Base-by-base conservation (phyloP, 2,888 invertebrate species). In the Stenodera caucasica region DNA sequence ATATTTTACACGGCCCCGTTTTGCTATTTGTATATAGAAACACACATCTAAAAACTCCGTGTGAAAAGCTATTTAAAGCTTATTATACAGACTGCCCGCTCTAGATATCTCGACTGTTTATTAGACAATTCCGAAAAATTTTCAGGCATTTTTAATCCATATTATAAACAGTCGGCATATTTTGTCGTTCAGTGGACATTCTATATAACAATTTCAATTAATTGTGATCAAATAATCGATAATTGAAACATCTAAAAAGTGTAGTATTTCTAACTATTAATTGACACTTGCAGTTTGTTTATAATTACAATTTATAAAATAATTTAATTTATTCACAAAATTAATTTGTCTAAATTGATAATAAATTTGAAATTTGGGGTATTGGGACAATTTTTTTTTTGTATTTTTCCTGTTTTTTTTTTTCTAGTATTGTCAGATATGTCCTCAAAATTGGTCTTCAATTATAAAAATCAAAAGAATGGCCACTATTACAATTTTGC, bases 211-310 rank as follows among this genome's bases (percentile, higher is more conserved):
- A 26, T 26, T 26, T 5, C 5, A 26, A 26, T 26, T 26, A 26
- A 26, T 26, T 26, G n/a, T n/a, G 5, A 26, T 26, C 5, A 4
- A 26, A 26, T 26, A 26, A 26, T 26, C n/a, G n/a, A n/a, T 26
- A 26, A 26, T 26, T 26, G 5, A 26, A 15, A 15, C 37, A 37
- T 37, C 7, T 37, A 37, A 15, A 37, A 15, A 12, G 37, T 37
- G 37, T 15, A 37, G 7, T 6, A 14, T 37, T 1, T 37, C 65
- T 68, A 67, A 33, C 64, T 67, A 67, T 64, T 70, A 70, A 70
- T 70, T 70, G 70, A 70, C 70, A 63, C 60, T 65, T 65, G 68
- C 67, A 68, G 67, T 64, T 65, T 60, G 62, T 52, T 57, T 55
- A n/a, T 32, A 40, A 33, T 58, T 63, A 61, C 58, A 57, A 55